A percentile compares a stretch with the other conserved stretches of the same genome.
phyloP scores from a whole-genome alignment of 2,888 invertebrate species.

The Metacarcinus magister region DNA sequence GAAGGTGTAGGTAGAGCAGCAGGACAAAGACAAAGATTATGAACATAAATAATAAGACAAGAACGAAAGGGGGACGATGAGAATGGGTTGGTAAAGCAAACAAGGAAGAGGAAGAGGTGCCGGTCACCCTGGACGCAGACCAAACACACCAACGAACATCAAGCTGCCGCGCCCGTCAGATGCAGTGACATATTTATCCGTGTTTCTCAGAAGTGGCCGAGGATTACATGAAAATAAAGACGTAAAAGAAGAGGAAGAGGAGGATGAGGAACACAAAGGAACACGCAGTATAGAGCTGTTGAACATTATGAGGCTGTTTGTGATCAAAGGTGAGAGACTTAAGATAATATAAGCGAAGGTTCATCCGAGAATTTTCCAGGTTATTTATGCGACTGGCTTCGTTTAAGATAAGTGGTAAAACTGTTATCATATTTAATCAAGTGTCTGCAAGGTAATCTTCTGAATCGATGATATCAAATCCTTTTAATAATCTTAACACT shows the following conservation, averaged over 20 bases:
- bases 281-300: no score
- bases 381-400: no score
- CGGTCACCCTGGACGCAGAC: background rate
- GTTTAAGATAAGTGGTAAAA: no score
- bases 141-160: background rate
- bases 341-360: no score
- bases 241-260: background rate
- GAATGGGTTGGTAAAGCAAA: background rate
- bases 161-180: background rate
- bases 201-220: slow-evolving; percentile 26
- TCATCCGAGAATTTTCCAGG: no score
- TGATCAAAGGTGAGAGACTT: no score
- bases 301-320: no score
- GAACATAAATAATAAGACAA: background rate
- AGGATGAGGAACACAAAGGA: background rate
- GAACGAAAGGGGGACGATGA: background rate
- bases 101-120: background rate
- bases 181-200: background rate
- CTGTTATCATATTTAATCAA: no score
- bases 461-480: no score
- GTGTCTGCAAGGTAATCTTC: no score
- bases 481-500: no score
- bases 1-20: background rate
- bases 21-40: background rate
- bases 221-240: background rate